A percentile compares a stretch with the other conserved stretches of the same genome.
Evolutionary conservation across 2,888 invertebrate genomes (phyloP).

Genomic region (Aelia acuminata): DNA sequence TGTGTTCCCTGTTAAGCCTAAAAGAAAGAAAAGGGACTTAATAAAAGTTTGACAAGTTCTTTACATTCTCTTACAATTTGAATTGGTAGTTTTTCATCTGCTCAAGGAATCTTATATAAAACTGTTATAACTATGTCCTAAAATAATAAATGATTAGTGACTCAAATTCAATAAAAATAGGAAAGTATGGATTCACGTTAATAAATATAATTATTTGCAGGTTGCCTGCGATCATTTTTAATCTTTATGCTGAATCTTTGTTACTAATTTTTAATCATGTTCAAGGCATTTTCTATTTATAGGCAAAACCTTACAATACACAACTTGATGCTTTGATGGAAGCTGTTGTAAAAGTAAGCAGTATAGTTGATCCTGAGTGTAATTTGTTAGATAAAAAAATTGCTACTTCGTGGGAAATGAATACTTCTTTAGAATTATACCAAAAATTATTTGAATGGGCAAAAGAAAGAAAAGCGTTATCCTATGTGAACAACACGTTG

Average conservation of each 20-base stretch:
- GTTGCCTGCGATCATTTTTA: too few species aligned
- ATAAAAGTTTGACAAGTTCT: too few species aligned
- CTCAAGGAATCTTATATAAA: too few species aligned
- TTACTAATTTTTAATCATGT: neutral
- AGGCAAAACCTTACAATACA: slow-evolving; percentile 27
- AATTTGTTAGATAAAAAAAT: neutral
- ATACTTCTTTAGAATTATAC: slow-evolving; percentile 69
- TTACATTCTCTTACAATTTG: too few species aligned
- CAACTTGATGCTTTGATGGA: slow-evolving; percentile 69
- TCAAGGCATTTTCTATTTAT: neutral
- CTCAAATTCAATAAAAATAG: too few species aligned
- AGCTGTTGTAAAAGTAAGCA: slow-evolving; percentile 74
- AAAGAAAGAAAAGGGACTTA: too few species aligned
- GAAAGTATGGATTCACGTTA: too few species aligned
- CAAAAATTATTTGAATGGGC: slow-evolving; percentile 73
- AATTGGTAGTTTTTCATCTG: too few species aligned
- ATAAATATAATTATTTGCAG: too few species aligned
- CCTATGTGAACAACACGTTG: slow-evolving; percentile 76
- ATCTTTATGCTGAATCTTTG: neutral
- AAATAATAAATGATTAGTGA: too few species aligned
- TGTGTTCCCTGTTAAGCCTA: too few species aligned
- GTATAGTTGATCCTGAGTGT: slow-evolving; percentile 56
- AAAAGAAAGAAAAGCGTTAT: slow-evolving; percentile 70
- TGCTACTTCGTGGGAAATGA: slow-evolving; percentile 31
- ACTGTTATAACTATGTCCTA: too few species aligned